These are phyloP conservation scores for Tetraneura akinire DNA, from an alignment of 1,140 invertebrate species.

Conservation along the genomic window DNA sequence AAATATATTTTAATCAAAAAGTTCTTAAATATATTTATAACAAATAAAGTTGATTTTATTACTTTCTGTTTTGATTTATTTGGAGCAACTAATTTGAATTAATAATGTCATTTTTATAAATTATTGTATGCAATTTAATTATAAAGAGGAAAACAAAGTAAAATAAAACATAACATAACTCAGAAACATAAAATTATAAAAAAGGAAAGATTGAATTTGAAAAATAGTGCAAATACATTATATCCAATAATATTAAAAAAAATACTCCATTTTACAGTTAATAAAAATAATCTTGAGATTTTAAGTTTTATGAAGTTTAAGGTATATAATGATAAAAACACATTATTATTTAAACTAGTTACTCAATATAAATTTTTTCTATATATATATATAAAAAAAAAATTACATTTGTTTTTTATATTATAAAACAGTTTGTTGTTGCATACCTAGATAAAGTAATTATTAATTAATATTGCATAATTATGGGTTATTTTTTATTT, in stretches of 20 bases:
- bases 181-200: constrained; percentile 14
- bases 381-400: constrained; percentile 41
- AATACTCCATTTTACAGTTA: constrained; percentile 36
- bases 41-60: constrained; percentile 4
- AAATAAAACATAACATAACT: constrained; percentile 33
- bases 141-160: constrained; percentile 25
- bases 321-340: constrained; percentile 43
- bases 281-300: constrained; percentile 38
- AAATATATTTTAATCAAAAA: no score
- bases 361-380: constrained; percentile 39
- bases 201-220: not conserved
- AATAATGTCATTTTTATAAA: constrained; percentile 10
- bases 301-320: constrained; percentile 35
- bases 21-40: not conserved
- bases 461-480: constrained; percentile 41
- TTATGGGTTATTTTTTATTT: constrained; percentile 63
- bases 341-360: constrained; percentile 46
- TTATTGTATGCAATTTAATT: constrained; percentile 21
- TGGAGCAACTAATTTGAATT: constrained; percentile 23
- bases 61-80: constrained; percentile 15
- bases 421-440: constrained; percentile 39
- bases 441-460: constrained; percentile 32
- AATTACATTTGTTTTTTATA: constrained; percentile 35
- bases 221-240: constrained; percentile 44
- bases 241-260: constrained; percentile 46